phyloP scores from a whole-genome alignment of 2,113 vertebrate genomes.

The Clarias magur region DNA sequence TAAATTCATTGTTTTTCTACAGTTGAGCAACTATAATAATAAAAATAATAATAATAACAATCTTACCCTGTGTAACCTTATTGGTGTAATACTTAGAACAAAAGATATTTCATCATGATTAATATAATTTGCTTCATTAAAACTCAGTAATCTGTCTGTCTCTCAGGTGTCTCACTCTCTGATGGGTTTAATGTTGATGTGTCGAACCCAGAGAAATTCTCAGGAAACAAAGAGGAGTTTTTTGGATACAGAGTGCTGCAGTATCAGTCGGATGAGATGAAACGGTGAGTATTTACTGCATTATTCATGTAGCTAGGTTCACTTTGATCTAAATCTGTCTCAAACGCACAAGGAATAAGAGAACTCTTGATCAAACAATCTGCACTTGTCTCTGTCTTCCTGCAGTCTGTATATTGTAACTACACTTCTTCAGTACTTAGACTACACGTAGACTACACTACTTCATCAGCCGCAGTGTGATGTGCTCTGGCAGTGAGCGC shows the following conservation, averaged over 20 bases:
- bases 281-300: slow-evolving; percentile 15
- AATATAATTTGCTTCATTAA: too few species aligned
- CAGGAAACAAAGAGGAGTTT: not conserved
- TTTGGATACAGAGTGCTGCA: slow-evolving; percentile 20
- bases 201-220: not conserved
- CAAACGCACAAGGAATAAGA: not conserved
- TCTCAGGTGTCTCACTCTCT: slow-evolving; percentile 22
- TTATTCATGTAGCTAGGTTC: not conserved
- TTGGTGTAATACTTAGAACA: too few species aligned
- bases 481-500: too few species aligned
- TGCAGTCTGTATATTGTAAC: not conserved
- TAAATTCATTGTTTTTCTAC: too few species aligned
- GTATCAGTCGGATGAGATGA: not conserved
- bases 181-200: slow-evolving; percentile 18
- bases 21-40: too few species aligned
- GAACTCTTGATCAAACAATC: not conserved
- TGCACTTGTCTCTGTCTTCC: not conserved
- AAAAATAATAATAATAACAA: too few species aligned
- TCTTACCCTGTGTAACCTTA: too few species aligned
- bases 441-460: too few species aligned
- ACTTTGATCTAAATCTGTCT: not conserved
- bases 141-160: slow-evolving; percentile 5
- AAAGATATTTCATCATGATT: too few species aligned
- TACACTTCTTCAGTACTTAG: not conserved
- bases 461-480: too few species aligned